phyloP scores from a whole-genome alignment of 2,888 invertebrate genomes.

The Cyclophora albipunctata region DNA sequence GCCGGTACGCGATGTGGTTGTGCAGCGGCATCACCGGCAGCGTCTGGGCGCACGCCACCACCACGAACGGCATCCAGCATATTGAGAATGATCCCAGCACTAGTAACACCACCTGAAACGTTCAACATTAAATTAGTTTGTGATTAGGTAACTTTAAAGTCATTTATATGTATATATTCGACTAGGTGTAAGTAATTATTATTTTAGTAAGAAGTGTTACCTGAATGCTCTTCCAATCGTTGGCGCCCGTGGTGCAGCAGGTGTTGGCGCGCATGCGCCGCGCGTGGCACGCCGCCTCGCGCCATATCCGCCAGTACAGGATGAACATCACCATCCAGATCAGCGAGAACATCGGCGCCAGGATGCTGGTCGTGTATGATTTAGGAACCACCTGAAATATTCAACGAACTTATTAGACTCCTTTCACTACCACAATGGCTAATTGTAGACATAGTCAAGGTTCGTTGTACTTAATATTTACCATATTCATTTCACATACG shows the following conservation, averaged over 20 bases:
- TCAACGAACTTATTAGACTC: background rate
- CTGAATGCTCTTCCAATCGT: constrained; percentile 86
- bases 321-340: constrained; percentile 85
- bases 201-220: constrained; percentile 41
- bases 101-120: constrained; percentile 81
- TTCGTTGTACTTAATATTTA: constrained; percentile 29
- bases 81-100: constrained; percentile 87
- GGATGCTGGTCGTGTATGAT: constrained; percentile 66
- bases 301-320: constrained; percentile 86
- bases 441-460: constrained; percentile 1
- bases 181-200: no score
- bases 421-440: constrained; percentile 1
- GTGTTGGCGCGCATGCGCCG: constrained; percentile 78
- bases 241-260: constrained; percentile 72
- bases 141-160: no score
- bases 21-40: constrained; percentile 66
- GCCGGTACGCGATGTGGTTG: constrained; percentile 76
- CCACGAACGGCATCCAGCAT: constrained; percentile 88
- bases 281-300: constrained; percentile 83
- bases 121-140: background rate
- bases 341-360: constrained; percentile 82
- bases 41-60: constrained; percentile 78
- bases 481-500: constrained; percentile 81
- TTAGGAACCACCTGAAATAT: constrained; percentile 66
- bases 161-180: no score